Evolutionary conservation across 1,140 invertebrate species (phyloP).

Genomic region (Lepidurus arcticus): DNA sequence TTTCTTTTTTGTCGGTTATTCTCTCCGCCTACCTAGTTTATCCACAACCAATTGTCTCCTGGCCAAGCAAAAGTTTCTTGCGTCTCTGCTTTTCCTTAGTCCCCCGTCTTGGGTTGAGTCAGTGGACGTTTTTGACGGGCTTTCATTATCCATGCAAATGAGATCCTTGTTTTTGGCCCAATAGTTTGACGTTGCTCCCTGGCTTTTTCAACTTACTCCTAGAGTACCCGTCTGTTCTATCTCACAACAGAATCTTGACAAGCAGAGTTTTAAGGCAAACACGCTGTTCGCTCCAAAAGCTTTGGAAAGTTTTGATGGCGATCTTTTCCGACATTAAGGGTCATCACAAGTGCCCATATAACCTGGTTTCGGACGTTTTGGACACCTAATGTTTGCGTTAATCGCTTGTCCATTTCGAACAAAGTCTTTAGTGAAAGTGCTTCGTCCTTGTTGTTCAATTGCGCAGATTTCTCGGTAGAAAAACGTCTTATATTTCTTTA

Average conservation of each 20-base stretch:
- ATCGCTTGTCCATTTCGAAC: no score
- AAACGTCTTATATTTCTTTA: neutral
- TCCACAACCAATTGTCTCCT: no score
- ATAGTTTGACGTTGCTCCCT: neutral
- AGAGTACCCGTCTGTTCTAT: no score
- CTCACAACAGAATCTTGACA: neutral
- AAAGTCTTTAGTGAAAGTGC: neutral
- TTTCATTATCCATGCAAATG: constrained; percentile 8
- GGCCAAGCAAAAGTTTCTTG: no score
- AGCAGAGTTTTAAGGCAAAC: neutral
- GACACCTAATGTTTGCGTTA: no score
- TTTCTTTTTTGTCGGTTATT: no score
- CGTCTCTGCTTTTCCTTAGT: no score
- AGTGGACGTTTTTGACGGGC: constrained; percentile 8
- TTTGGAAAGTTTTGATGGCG: neutral
- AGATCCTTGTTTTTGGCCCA: neutral
- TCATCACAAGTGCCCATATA: neutral
- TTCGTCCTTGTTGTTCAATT: neutral
- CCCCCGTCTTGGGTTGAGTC: neutral
- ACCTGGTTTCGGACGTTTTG: no score
- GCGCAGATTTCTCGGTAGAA: neutral
- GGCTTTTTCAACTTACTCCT: no score
- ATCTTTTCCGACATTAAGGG: neutral
- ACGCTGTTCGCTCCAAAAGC: neutral
- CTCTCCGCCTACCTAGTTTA: no score